Evolutionary conservation across 53 echinoderm and acorn worm genomes (phyloP).

Genomic region (Echinarachnius parma): DNA sequence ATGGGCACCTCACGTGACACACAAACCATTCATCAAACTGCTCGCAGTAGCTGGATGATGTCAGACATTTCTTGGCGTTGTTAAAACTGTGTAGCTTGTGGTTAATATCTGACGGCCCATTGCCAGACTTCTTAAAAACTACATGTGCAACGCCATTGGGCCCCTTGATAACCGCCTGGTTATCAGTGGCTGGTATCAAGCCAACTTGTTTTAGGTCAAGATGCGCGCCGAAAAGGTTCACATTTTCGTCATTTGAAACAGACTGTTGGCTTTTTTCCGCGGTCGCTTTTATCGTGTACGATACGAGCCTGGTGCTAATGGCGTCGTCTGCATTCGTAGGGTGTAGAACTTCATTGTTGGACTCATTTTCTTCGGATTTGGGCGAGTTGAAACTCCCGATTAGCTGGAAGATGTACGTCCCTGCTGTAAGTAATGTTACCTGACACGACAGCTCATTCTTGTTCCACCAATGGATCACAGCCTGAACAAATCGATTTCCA

Average conservation of each 20-base stretch:
- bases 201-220: conserved; percentile 1
- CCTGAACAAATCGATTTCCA: not conserved
- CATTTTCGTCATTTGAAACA: not conserved
- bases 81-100: conserved; percentile 2
- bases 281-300: conserved; percentile 10
- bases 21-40: conserved; percentile 28
- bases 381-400: not conserved
- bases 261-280: not conserved
- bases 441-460: conserved; percentile 9
- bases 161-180: not conserved
- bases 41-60: conserved; percentile 5
- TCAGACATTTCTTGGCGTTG: not conserved
- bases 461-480: conserved; percentile 26
- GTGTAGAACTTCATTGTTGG: not conserved
- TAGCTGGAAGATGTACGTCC: conserved; percentile 6
- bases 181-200: not conserved
- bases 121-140: not conserved
- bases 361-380: not conserved
- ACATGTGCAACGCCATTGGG: conserved; percentile 15
- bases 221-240: conserved; percentile 10
- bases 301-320: not conserved
- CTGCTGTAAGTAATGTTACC: conserved; percentile 15
- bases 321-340: conserved; percentile 13
- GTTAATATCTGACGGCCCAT: not conserved
- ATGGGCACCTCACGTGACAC: conserved; percentile 26